Evolutionary conservation across 2,888 invertebrate species (phyloP).

Genomic region (Sinotaia quadrata): DNA sequence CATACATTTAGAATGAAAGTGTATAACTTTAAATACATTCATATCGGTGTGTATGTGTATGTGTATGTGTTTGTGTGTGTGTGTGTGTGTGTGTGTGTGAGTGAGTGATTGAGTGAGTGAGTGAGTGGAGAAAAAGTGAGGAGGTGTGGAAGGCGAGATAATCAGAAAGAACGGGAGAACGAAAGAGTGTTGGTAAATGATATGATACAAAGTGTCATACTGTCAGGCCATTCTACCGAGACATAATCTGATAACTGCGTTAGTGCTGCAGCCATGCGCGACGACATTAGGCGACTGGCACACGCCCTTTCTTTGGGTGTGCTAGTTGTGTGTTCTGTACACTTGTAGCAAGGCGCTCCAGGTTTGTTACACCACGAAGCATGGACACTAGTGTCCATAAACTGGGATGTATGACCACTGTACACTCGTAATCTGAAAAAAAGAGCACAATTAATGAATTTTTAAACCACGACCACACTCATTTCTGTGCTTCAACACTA

Average conservation of each 20-base stretch:
- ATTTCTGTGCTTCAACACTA: too few species aligned
- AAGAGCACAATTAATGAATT: not conserved
- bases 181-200: not conserved
- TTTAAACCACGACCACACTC: too few species aligned
- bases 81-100: too few species aligned
- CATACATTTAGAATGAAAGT: not conserved
- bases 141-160: not conserved
- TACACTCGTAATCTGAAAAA: conserved; percentile 2
- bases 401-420: conserved; percentile 4
- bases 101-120: too few species aligned
- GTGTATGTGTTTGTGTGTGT: too few species aligned
- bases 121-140: too few species aligned
- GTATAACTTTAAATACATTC: too few species aligned
- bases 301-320: conserved; percentile 5
- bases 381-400: conserved; percentile 2
- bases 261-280: conserved; percentile 17
- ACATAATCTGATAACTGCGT: conserved; percentile 10
- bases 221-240: conserved; percentile 25
- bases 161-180: not conserved
- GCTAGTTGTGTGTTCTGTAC: conserved; percentile 5
- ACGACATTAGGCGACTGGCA: conserved; percentile 26
- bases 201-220: conserved; percentile 1
- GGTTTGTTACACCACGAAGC: conserved; percentile 19
- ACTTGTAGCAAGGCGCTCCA: conserved; percentile 6
- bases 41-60: too few species aligned